These are phyloP conservation scores for Seriola dumerili DNA, from an alignment of 2,113 vertebrate species.

Conservation along the genomic window DNA sequence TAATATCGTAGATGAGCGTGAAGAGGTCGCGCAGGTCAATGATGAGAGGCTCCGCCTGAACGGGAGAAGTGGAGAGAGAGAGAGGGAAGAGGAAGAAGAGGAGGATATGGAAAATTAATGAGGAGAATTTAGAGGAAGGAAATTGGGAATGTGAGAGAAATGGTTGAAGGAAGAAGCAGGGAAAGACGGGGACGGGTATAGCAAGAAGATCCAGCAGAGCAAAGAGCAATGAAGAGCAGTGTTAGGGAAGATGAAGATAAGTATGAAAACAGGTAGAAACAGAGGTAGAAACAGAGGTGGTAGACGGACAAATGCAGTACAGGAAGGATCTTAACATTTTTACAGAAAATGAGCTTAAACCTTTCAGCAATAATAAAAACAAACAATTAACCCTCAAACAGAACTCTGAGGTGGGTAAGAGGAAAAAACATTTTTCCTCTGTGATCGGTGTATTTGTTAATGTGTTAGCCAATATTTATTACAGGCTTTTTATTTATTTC, in stretches of 20 bases:
- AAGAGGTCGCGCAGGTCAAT: slow-evolving; percentile 98
- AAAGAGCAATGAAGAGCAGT: neutral
- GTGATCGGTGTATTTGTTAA: neutral
- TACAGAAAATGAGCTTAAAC: neutral
- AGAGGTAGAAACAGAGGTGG: neutral
- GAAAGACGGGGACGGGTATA: neutral
- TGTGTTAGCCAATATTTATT: neutral
- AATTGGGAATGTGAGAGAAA: neutral
- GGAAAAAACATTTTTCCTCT: neutral
- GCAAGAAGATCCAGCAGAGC: neutral
- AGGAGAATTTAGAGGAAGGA: neutral
- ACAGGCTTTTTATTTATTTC: neutral
- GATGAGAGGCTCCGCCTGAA: slow-evolving; percentile 96
- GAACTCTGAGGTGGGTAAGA: neutral
- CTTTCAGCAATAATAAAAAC: neutral
- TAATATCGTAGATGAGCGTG: slow-evolving; percentile 98
- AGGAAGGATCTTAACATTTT: neutral
- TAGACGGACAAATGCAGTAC: neutral
- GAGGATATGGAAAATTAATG: neutral
- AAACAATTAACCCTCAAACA: neutral
- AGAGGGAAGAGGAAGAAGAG: neutral
- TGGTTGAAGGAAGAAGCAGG: too few species aligned
- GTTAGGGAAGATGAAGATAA: neutral
- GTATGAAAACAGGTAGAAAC: neutral
- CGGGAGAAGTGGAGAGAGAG: neutral